Evolutionary conservation across 2,888 invertebrate species (phyloP), one percentile per base, ranked within the genome.

Genomic region (Epinotia nisella): DNA sequence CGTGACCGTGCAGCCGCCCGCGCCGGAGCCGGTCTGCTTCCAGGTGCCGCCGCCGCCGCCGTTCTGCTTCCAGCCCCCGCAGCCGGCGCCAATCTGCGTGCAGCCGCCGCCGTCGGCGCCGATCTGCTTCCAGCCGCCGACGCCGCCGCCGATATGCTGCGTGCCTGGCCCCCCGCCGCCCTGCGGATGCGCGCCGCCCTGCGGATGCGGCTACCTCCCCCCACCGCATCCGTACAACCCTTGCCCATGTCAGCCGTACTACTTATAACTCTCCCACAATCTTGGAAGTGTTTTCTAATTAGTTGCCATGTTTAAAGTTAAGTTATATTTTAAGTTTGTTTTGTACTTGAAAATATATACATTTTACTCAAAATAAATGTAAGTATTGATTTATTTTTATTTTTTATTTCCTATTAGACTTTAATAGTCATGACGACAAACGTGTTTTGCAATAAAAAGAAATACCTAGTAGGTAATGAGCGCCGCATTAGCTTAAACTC

Each of bases 41-140:
- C 90, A 91, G 73, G 87, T 89, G 2, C 90, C 91, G 7, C 82
- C 82, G 1, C 87, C 88, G 0, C 86, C 88, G 1, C 83, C 89
- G 0, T 78, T 90, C 76, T 80, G 78, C 53, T 79, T 86, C 17
- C 87, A 87, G 71, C 87, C 87, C 10, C 87, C 87, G 0, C 78
- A 79, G 2, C 82, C 82, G 3, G 85, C 83, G 17, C 87, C 87
- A 1, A 79, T 87, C 76, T 85, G 85, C 75, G 80, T 90, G 61
- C 91, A 91, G 75, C 87, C 89, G 3, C 91, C 92, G 0, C 85
- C 89, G 0, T 80, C 83, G 3, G 83, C 87, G 0, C 91, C 93
- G 1, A 86, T 92, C 71, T 89, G 89, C 77, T 80, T 90, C 69
- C 87, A 88, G 75, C 85, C 88, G 1, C 87, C 85, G 2, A 82